Evolutionary conservation across 1,140 invertebrate genomes (phyloP).

Genomic region (Platorchestia sp.): DNA sequence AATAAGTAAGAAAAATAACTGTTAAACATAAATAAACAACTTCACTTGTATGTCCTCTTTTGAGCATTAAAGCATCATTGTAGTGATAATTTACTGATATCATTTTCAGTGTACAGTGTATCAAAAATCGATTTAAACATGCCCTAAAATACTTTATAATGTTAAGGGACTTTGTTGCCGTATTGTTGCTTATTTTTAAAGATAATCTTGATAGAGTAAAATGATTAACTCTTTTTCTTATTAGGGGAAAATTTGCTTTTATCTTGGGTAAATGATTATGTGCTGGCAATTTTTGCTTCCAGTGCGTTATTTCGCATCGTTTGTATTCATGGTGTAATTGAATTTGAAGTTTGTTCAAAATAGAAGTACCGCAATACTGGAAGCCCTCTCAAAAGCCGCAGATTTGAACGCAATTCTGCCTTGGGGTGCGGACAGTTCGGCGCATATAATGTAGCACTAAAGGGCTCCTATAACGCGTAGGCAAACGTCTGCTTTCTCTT

Average conservation of each 20-base stretch:
- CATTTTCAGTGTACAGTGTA: too few relatives aligned
- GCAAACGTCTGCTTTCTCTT: not conserved
- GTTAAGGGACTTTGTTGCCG: too few relatives aligned
- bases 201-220: too few relatives aligned
- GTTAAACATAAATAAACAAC: too few relatives aligned
- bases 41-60: too few relatives aligned
- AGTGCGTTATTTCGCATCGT: not conserved
- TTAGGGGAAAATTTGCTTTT: not conserved
- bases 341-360: not conserved
- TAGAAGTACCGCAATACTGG: not conserved
- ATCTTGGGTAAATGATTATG: not conserved
- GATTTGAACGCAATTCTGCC: not conserved
- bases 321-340: not conserved
- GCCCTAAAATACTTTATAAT: too few relatives aligned
- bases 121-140: too few relatives aligned
- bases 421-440: not conserved
- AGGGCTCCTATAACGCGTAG: not conserved
- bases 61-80: too few relatives aligned
- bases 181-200: too few relatives aligned
- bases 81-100: too few relatives aligned
- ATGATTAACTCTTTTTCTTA: too few relatives aligned
- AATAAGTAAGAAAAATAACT: too few relatives aligned
- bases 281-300: not conserved
- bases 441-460: not conserved
- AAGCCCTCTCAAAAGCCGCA: not conserved